Evolutionary conservation across 2,797 vertebrate species (phyloP), one percentile per base, ranked within the genome.

Genomic region (Loris lydekkerianus): DNA sequence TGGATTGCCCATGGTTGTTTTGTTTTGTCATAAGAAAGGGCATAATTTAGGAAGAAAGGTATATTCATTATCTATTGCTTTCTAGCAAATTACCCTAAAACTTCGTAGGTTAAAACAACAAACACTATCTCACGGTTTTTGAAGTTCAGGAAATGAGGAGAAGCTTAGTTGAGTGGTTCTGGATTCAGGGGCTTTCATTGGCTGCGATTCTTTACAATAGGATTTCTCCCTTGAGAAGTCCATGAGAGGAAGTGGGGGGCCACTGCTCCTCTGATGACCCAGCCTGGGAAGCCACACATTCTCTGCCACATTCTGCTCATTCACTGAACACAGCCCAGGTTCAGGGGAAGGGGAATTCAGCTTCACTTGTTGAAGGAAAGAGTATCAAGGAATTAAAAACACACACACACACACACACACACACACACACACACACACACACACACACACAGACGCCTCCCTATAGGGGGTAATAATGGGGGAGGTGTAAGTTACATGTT

Each of bases 1-100:
- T 7, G 18, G 31, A 29, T 14, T 49, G 0, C 92, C 92, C 5
- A 83, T 40, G 40, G 3, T 18, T 56, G 80, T 73, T 85, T 83
- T 29, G 25, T 86, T 84, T 92, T 83, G 27, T 43, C 91, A 43
- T 40, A 86, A 88, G 77, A 80, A 96, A 89, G 27, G 21, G 18
- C 18, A 84, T 75, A 65, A 43, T 94, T 73, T 84, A 92, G 85
- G n/a, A 40, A 81, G 91, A 77, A 86, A 69, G 91, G 6, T 21
- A 0, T 76, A 60, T 40, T 83, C 21, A 27, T 89, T 43, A 69
- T 56, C 29, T 80, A 34, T 80, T 95, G 31, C 20, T 84, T 93
- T 15, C 63, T 92, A 67, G 85, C 8, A 93, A 81, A 92, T 87
- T 46, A 83, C 10, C 63, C 31, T 6, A 17, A 89, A 81, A 69